Evolutionary conservation across 1,140 invertebrate species (phyloP).

Genomic region (Idris sp.): DNA sequence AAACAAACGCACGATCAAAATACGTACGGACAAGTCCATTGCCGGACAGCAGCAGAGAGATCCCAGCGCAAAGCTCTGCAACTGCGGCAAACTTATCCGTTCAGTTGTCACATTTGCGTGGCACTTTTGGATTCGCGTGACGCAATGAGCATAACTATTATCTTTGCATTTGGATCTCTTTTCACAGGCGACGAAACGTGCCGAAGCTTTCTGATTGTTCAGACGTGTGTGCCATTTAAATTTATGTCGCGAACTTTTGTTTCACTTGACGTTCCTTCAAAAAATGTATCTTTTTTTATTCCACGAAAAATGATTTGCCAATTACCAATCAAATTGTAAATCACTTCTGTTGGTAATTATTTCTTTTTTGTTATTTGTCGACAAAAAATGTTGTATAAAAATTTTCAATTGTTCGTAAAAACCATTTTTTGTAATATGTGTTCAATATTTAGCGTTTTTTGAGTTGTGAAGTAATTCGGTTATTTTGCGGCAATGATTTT

Average conservation of each 20-base stretch:
- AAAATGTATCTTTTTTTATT: background rate
- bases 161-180: slow-evolving; percentile 21
- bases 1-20: slow-evolving; percentile 1
- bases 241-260: slow-evolving; percentile 13
- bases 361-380: too few species aligned
- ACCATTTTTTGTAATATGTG: too few species aligned
- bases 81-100: slow-evolving; percentile 29
- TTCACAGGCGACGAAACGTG: slow-evolving; percentile 15
- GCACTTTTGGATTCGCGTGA: slow-evolving; percentile 14
- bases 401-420: too few species aligned
- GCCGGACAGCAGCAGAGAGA: slow-evolving; percentile 29
- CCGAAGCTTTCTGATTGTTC: slow-evolving; percentile 14
- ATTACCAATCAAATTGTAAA: too few species aligned
- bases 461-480: too few species aligned
- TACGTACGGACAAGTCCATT: slow-evolving; percentile 19
- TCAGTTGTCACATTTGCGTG: slow-evolving; percentile 28
- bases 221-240: slow-evolving; percentile 13
- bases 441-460: too few species aligned
- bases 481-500: too few species aligned
- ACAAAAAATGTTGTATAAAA: too few species aligned
- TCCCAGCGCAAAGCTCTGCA: too few species aligned
- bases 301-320: too few species aligned
- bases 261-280: background rate
- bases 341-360: too few species aligned
- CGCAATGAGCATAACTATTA: slow-evolving; percentile 23